Evolutionary conservation across 2,888 invertebrate species (phyloP), one percentile per base, ranked within the genome.

Genomic region (Spisula solida): DNA sequence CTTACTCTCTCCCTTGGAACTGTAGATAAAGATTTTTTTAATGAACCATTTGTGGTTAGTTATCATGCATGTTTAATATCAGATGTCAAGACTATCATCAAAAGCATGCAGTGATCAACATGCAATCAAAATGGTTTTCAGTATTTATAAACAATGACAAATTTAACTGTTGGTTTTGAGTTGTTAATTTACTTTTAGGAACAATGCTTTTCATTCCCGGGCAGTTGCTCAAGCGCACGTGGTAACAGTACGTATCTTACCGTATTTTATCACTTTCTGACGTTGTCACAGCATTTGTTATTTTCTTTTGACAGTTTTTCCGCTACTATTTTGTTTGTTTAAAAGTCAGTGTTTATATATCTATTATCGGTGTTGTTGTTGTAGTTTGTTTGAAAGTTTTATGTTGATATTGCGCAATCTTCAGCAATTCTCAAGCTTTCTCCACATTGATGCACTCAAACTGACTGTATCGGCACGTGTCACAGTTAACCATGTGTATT

Each of bases 121-220:
- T n/a, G n/a, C n/a, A n/a, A n/a, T n/a, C n/a, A n/a, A n/a, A 51
- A 51, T 51, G 51, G 51, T 51, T 51, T n/a, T 16, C 51, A 51
- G 20, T 31, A 31, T 18, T 31, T 47, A 80, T 48, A 16, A 80
- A 51, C 14, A 25, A 25, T 80, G 80, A 51, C 80, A 80, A 80
- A 75, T 78, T 41, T 47, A 79, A 86, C 85, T 91, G 88, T 89
- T 89, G 90, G 90, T 88, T 89, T 78, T 88, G 90, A 91, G 92
- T 89, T 90, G 82, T 90, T n/a, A n/a, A 81, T 92, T 81, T 92
- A 90, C 87, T 92, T 92, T 83, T 92, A 92, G 92, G 92, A 92
- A 81, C 87, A 87, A 79, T 92, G 92, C 87, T 92, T 92, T 90
- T 90, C 92, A 60, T 90, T 92, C 80, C 92, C 92, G 41, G 92